Evolutionary conservation across 1,140 invertebrate species (phyloP).

Genomic region (Calliphora vicina): DNA sequence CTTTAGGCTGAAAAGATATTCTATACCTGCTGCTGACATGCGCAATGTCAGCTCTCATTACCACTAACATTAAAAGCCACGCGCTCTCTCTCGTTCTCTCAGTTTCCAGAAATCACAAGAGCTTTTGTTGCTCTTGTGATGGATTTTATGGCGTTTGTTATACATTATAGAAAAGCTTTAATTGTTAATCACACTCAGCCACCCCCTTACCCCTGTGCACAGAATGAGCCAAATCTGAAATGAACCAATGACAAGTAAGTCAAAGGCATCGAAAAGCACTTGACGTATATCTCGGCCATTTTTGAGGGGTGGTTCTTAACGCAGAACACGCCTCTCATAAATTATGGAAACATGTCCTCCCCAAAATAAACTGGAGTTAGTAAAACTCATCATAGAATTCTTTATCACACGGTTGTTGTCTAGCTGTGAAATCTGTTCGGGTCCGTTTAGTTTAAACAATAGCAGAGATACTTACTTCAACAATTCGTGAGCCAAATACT

Average conservation of each 20-base stretch:
- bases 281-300: constrained; percentile 41
- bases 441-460: constrained; percentile 55
- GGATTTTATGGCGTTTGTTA: background rate
- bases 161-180: background rate
- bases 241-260: constrained; percentile 15
- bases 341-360: constrained; percentile 63
- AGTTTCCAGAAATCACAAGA: background rate
- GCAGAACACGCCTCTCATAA: constrained; percentile 55
- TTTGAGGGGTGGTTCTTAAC: constrained; percentile 44
- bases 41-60: too few relatives aligned
- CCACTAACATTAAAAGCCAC: too few relatives aligned
- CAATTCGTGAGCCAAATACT: constrained; percentile 25
- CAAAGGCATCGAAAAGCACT: background rate
- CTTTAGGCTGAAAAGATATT: background rate
- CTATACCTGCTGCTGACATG: background rate
- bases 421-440: constrained; percentile 63
- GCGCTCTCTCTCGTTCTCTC: background rate
- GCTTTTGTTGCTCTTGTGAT: background rate
- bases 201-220: background rate
- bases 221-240: background rate
- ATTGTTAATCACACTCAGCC: background rate
- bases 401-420: constrained; percentile 63
- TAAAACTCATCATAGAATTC: constrained; percentile 63
- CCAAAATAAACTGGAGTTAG: constrained; percentile 62
- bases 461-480: constrained; percentile 29